These are phyloP conservation scores for Darevskia nairensis DNA, from an alignment of 2,797 vertebrate species.

Conservation along the genomic window DNA sequence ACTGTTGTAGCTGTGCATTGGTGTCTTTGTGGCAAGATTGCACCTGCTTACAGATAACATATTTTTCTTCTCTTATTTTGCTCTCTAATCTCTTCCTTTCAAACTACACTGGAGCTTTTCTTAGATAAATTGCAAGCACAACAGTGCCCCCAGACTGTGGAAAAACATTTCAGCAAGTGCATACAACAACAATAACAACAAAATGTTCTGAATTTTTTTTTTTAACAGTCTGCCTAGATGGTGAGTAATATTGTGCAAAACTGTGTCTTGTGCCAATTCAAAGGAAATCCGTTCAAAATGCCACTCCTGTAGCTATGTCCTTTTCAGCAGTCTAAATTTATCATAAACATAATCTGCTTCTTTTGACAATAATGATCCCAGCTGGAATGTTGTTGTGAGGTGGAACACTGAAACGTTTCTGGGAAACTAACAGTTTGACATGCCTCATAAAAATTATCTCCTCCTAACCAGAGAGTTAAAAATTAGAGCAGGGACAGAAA, in stretches of 20 bases:
- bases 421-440: background rate
- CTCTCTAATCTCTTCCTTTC: background rate
- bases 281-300: slow-evolving; percentile 29
- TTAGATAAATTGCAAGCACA: background rate
- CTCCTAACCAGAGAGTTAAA: background rate
- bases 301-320: slow-evolving; percentile 5
- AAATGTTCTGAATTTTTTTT: background rate
- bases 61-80: background rate
- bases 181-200: background rate
- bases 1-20: background rate
- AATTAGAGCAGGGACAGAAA: background rate
- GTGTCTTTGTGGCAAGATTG: slow-evolving; percentile 16
- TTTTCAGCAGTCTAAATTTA: slow-evolving; percentile 23
- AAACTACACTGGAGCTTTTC: background rate
- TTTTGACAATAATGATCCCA: slow-evolving; percentile 4
- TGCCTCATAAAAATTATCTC: slow-evolving; percentile 8
- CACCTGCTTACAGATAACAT: background rate
- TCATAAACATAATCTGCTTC: slow-evolving; percentile 12
- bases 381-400: slow-evolving; percentile 24
- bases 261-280: background rate
- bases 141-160: slow-evolving; percentile 33
- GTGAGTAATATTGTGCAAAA: slow-evolving; percentile 21
- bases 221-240: background rate
- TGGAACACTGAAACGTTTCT: slow-evolving; percentile 21
- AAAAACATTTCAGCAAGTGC: slow-evolving; percentile 28